These are phyloP conservation scores for Drosophila differens DNA, from an alignment of 2,888 invertebrate genomes.

Conservation along the genomic window DNA sequence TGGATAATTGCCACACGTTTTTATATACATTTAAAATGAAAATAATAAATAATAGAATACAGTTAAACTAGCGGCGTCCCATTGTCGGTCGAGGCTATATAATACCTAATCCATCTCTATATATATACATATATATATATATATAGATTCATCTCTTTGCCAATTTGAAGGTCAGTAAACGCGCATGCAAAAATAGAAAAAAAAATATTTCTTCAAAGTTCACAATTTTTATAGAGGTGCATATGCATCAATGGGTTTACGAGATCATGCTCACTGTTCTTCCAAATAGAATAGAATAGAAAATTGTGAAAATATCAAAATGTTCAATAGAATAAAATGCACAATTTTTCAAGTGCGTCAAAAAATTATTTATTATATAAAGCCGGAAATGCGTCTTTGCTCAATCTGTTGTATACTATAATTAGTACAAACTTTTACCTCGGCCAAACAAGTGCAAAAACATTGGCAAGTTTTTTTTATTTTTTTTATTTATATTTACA, in stretches of 20 bases:
- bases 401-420: slow-evolving; percentile 12
- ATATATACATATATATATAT: not conserved
- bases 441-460: slow-evolving; percentile 22
- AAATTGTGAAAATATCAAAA: slow-evolving; percentile 8
- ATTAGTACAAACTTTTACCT: slow-evolving; percentile 16
- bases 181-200: slow-evolving; percentile 14
- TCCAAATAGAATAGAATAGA: slow-evolving; percentile 18
- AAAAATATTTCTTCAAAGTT: not conserved
- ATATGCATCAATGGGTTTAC: not conserved
- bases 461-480: slow-evolving; percentile 20
- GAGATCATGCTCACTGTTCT: not conserved
- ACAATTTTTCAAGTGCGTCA: slow-evolving; percentile 38
- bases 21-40: slow-evolving; percentile 2
- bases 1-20: slow-evolving; percentile 60
- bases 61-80: slow-evolving; percentile 5
- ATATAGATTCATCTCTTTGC: slow-evolving; percentile 6
- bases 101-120: not conserved
- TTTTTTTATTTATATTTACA: slow-evolving; percentile 8
- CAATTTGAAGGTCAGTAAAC: slow-evolving; percentile 70
- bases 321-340: not conserved
- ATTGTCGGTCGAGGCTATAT: slow-evolving; percentile 24
- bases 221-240: not conserved
- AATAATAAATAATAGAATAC: slow-evolving; percentile 5
- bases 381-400: slow-evolving; percentile 59
- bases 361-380: slow-evolving; percentile 13